A percentile compares a stretch with the other conserved stretches of the same genome.
Conservation (phyloP, 2,888 invertebrate genomes). For the Caenorhabditis doughertyi region DNA sequence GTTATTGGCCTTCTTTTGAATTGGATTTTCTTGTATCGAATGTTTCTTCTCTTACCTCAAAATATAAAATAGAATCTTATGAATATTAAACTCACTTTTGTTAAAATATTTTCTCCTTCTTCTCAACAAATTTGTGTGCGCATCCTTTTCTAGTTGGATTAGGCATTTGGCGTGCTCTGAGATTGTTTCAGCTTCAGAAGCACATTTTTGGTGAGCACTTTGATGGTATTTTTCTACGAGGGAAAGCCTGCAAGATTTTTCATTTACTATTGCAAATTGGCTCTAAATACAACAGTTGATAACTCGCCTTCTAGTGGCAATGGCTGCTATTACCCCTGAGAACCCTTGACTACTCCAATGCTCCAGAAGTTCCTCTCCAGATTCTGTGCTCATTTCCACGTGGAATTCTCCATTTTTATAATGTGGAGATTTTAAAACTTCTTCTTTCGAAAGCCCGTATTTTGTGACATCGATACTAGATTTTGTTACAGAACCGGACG, state of each 20-base stretch:
- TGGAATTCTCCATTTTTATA: constrained; percentile 46
- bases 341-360: constrained; percentile 65
- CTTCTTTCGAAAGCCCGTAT: constrained; percentile 31
- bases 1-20: not conserved
- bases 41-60: not conserved
- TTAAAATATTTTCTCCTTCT: constrained; percentile 46
- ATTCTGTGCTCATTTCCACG: constrained; percentile 42
- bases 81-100: constrained; percentile 24
- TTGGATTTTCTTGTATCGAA: constrained; percentile 2
- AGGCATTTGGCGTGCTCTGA: constrained; percentile 70
- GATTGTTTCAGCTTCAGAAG: constrained; percentile 61
- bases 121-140: constrained; percentile 25
- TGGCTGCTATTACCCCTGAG: constrained; percentile 61
- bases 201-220: constrained; percentile 60
- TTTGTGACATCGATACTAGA: constrained; percentile 31
- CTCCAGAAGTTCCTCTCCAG: constrained; percentile 62
- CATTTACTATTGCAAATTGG: too few relatives aligned
- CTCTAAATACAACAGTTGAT: not conserved
- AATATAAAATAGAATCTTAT: not conserved
- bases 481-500: not conserved
- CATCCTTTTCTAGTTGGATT: constrained; percentile 60
- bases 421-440: constrained; percentile 35
- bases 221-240: constrained; percentile 51
- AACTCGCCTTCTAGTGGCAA: constrained; percentile 56
- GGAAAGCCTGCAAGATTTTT: constrained; percentile 30